Conservation (phyloP, 2,113 vertebrate species). For the Heterocephalus glaber region DNA sequence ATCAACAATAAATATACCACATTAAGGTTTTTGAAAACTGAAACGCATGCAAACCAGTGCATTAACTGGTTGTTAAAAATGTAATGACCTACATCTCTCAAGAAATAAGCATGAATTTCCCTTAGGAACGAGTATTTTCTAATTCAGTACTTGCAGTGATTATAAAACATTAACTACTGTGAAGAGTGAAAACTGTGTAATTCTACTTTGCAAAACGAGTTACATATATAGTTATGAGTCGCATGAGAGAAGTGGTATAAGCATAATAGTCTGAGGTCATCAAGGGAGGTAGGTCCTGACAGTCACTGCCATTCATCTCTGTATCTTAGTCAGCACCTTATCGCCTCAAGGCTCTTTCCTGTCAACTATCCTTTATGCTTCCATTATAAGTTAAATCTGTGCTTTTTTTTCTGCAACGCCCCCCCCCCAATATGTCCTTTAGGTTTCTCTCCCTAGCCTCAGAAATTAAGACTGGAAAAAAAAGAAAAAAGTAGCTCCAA, state of each 20-base stretch:
- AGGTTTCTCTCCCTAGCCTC: not conserved
- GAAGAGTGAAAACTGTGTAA: not conserved
- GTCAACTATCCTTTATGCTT: not conserved
- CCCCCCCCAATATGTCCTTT: not conserved
- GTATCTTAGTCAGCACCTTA: not conserved
- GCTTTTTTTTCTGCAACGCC: not conserved
- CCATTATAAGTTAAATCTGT: not conserved
- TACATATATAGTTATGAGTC: not conserved
- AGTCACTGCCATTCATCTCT: not conserved
- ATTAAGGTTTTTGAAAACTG: not conserved
- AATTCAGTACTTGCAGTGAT: not conserved
- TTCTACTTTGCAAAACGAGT: conserved; percentile 4
- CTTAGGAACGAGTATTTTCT: not conserved
- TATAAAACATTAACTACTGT: not conserved
- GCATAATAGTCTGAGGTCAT: not conserved
- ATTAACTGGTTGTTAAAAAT: not conserved
- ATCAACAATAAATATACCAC: not conserved
- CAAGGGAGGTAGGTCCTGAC: not conserved
- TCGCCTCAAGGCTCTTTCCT: not conserved
- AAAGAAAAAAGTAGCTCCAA: not conserved
- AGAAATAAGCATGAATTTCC: not conserved
- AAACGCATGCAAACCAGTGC: not conserved
- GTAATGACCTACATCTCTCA: not conserved
- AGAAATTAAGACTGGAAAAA: not conserved
- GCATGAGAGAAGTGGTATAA: not conserved